These are phyloP conservation scores for Hymenochirus boettgeri DNA, from an alignment of 2,113 vertebrate genomes.

Conservation along the genomic window DNA sequence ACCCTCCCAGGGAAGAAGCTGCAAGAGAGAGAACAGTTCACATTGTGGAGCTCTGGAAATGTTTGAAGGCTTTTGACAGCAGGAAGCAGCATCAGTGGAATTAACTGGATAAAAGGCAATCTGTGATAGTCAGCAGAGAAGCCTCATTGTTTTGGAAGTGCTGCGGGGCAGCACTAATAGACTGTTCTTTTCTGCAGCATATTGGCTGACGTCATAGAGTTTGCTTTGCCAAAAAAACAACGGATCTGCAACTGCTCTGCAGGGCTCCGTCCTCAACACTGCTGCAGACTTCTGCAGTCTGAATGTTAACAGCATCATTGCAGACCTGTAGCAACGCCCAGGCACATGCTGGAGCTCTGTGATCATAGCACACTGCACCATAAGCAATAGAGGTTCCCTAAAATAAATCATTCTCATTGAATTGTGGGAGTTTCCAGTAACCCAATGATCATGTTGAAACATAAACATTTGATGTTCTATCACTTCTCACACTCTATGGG, in stretches of 20 bases:
- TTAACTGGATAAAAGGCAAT: conserved; percentile 62
- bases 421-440: no score
- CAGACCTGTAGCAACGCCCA: conserved; percentile 10
- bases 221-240: conserved; percentile 56
- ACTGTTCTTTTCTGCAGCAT: conserved; percentile 64
- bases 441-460: no score
- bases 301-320: background rate
- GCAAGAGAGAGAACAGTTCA: background rate
- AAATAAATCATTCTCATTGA: no score
- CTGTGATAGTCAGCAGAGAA: conserved; percentile 64
- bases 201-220: conserved; percentile 57
- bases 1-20: background rate
- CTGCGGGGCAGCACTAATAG: conserved; percentile 66
- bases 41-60: background rate
- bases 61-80: background rate
- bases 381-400: no score
- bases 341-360: background rate
- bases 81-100: conserved; percentile 50
- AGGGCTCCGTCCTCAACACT: conserved; percentile 37
- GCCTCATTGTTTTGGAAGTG: conserved; percentile 72
- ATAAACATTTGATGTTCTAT: no score
- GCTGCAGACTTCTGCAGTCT: conserved; percentile 45
- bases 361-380: background rate
- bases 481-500: no score
- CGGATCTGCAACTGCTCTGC: conserved; percentile 44